Percentiles rank a stretch among this genome's conserved stretches.
These are phyloP conservation scores for Campylorhamphus procurvoides DNA, from an alignment of 2,113 vertebrate species.

Conservation along the genomic window DNA sequence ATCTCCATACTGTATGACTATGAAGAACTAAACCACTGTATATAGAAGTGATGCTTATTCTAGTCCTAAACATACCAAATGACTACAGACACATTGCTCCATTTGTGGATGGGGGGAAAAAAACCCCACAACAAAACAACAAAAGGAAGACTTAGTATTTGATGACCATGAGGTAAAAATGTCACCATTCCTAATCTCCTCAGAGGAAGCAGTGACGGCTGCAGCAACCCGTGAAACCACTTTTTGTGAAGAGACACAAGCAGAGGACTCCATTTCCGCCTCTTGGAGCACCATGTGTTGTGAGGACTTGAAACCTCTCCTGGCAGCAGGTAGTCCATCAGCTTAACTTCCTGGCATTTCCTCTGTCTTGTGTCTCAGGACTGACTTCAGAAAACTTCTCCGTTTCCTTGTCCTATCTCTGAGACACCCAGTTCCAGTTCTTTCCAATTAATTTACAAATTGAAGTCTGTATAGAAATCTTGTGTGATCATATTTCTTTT, in stretches of 20 bases:
- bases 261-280: neutral
- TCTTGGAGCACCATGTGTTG: neutral
- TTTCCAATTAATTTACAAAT: neutral
- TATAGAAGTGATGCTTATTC: neutral
- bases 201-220: neutral
- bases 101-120: neutral
- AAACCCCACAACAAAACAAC: neutral
- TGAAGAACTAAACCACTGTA: neutral
- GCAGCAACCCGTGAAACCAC: neutral
- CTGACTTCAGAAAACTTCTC: neutral
- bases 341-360: neutral
- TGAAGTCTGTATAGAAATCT: neutral
- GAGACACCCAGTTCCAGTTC: neutral
- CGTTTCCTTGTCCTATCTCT: neutral
- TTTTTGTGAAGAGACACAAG: neutral
- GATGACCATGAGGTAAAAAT: neutral
- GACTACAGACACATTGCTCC: neutral
- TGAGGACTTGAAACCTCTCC: neutral
- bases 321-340: neutral
- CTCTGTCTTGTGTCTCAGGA: neutral
- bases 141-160: neutral
- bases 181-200: neutral
- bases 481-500: neutral
- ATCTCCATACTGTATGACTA: neutral
- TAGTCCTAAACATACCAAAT: neutral